These are phyloP conservation scores for Platysteira castanea DNA, from an alignment of 2,113 vertebrate species.

Conservation along the genomic window DNA sequence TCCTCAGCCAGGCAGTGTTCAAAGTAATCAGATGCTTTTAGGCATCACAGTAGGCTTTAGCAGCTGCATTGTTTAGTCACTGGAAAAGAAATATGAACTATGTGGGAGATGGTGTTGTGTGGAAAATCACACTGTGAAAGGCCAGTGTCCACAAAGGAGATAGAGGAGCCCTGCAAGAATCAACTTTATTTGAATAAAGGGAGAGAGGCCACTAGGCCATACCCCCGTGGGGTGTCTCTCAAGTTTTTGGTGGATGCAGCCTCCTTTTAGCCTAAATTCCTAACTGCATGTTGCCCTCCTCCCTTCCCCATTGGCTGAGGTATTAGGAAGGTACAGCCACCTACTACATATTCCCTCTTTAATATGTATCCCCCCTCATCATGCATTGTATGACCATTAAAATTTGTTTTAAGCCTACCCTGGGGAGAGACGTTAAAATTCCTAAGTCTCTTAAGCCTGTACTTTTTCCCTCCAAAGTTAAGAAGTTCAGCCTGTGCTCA, in stretches of 20 bases:
- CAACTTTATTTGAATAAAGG: fast-evolving
- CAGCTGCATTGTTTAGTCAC: not conserved
- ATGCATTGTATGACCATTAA: not conserved
- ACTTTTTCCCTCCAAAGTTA: not conserved
- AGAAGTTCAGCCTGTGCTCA: not conserved
- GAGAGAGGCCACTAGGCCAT: not conserved
- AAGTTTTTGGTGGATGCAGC: not conserved
- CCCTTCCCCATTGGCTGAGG: not conserved
- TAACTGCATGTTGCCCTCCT: not conserved
- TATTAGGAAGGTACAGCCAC: not conserved
- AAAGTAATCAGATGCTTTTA: not conserved
- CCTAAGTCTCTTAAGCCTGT: not conserved
- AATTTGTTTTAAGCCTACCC: not conserved
- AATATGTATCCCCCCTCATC: no score
- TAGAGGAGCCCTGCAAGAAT: not conserved
- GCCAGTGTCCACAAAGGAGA: not conserved
- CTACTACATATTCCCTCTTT: not conserved
- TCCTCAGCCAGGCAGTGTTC: not conserved
- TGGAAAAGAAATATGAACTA: not conserved
- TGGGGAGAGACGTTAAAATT: not conserved
- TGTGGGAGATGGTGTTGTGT: not conserved
- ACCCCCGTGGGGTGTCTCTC: fast-evolving
- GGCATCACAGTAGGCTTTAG: not conserved
- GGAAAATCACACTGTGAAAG: not conserved
- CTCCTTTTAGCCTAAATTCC: not conserved